Evolutionary conservation across 2,113 vertebrate genomes (phyloP), one percentile per base, ranked within the genome.

Genomic region (Scortum barcoo): DNA sequence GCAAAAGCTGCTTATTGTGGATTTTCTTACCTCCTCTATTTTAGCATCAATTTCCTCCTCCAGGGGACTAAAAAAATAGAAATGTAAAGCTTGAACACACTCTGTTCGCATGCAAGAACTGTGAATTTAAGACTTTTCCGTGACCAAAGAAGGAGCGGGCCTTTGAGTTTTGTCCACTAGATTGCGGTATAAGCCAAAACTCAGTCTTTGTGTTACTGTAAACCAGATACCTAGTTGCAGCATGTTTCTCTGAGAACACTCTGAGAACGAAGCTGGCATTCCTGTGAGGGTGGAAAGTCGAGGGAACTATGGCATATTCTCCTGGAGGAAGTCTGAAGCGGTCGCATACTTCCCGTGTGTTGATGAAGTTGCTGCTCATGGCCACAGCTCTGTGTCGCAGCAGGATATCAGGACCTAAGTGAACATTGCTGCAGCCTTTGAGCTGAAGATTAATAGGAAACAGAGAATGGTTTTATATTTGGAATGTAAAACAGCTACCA

Each of bases 221-320:
- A 40, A 62, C 38, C 42, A 78, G 30, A 44, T 87, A 95, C 94
- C 94, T 87, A 16, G 94, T 86, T 50, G 82, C 73, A 8, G 95
- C 93, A 4, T 91, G 76, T 82, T 97, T 97, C 93, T 97, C 96
- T 0, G 96, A 93, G 90, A 98, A 98, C 75, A 99, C 93, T 14
- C 96, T 88, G 50, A 99, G 93, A 83, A 96, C 76, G 86, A 98
- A 98, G 78, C 93, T 94, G 40, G 96, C 95, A 0, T 96, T 95
- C 93, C 93, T 94, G 87, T 96, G 96, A 62, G 97, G 96, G 19
- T 96, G 56, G 1, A 97, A 98, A 19, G 97, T 98, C 20, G 97
- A 97, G 0, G 97, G 97, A 33, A 97, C 87, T 1, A 97, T 94
- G 80, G 94, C 89, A 16, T 98, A 98, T 50, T 96, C 95, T 36